These are phyloP conservation scores for Blera fallax DNA, from an alignment of 2,888 invertebrate genomes.

Conservation along the genomic window DNA sequence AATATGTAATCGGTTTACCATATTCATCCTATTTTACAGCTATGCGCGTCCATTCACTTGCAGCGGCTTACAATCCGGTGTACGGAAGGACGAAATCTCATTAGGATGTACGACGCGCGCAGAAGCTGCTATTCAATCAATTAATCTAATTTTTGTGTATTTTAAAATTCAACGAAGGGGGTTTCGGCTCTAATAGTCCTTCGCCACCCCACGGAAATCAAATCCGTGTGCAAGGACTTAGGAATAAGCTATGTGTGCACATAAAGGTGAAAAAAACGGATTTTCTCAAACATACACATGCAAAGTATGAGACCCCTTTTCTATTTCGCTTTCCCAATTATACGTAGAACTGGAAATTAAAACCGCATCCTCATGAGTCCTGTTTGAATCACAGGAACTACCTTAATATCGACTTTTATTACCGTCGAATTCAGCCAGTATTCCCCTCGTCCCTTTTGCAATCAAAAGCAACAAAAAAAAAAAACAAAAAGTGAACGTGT, in stretches of 20 bases:
- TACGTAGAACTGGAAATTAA: slow-evolving; percentile 27
- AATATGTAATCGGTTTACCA: slow-evolving; percentile 70
- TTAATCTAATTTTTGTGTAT: slow-evolving; percentile 69
- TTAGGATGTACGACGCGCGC: slow-evolving; percentile 43
- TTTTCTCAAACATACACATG: slow-evolving; percentile 10
- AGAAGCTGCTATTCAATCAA: slow-evolving; percentile 64
- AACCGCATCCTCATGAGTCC: slow-evolving; percentile 64
- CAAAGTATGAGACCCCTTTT: background rate
- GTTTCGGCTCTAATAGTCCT: slow-evolving; percentile 54
- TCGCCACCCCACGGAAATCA: slow-evolving; percentile 47
- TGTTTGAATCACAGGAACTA: slow-evolving; percentile 53
- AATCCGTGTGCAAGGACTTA: slow-evolving; percentile 27
- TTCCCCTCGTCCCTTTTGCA: slow-evolving; percentile 24
- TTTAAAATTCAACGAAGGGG: slow-evolving; percentile 44
- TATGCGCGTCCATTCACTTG: slow-evolving; percentile 59
- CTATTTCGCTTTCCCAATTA: background rate
- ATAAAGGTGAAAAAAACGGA: slow-evolving; percentile 62
- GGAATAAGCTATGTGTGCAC: slow-evolving; percentile 34
- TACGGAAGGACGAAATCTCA: slow-evolving; percentile 62
- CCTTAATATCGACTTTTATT: slow-evolving; percentile 63
- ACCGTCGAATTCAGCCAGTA: background rate
- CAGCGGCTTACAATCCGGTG: slow-evolving; percentile 30
- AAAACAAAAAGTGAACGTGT: slow-evolving; percentile 60
- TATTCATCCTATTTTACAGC: slow-evolving; percentile 70
- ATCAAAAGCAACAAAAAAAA: background rate